Evolutionary conservation across 1,140 invertebrate species (phyloP).

Genomic region (Cyclina sinensis): DNA sequence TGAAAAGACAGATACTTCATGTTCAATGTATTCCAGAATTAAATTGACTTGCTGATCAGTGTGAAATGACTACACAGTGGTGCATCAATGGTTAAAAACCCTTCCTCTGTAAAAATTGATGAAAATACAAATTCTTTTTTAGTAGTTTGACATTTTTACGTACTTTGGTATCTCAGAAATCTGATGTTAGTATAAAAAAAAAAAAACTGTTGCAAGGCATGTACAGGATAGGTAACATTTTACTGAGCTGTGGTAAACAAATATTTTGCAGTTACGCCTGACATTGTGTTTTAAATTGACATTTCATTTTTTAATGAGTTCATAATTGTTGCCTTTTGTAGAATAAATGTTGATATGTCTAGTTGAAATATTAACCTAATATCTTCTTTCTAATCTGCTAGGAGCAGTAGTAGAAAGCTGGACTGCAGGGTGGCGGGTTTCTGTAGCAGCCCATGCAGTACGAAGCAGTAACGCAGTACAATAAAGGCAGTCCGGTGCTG

Average conservation of each 20-base stretch:
- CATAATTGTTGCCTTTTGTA: conserved; percentile 30
- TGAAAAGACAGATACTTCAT: background rate
- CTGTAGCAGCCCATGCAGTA: conserved; percentile 55
- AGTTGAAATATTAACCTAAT: conserved; percentile 34
- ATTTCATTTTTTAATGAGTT: conserved; percentile 19
- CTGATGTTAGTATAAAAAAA: too few relatives aligned
- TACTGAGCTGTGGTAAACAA: too few relatives aligned
- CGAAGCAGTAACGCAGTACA: conserved; percentile 50
- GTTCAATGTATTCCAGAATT: background rate
- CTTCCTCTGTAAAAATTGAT: too few relatives aligned
- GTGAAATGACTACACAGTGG: background rate
- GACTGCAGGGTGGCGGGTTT: conserved; percentile 49
- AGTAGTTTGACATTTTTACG: too few relatives aligned
- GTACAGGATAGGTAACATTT: too few relatives aligned
- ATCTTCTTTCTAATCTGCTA: conserved; percentile 68
- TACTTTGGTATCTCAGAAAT: too few relatives aligned
- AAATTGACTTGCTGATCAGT: background rate
- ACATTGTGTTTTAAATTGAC: conserved; percentile 21
- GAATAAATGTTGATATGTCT: conserved; percentile 32
- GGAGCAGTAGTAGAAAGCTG: conserved; percentile 64
- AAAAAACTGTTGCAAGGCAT: too few relatives aligned
- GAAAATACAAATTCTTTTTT: too few relatives aligned
- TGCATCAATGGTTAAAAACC: too few relatives aligned
- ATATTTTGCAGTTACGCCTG: background rate
- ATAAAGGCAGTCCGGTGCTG: conserved; percentile 40